Evolutionary conservation across 2,797 vertebrate species (phyloP), one percentile per base, ranked within the genome.

Genomic region (Chrysocyon brachyurus): DNA sequence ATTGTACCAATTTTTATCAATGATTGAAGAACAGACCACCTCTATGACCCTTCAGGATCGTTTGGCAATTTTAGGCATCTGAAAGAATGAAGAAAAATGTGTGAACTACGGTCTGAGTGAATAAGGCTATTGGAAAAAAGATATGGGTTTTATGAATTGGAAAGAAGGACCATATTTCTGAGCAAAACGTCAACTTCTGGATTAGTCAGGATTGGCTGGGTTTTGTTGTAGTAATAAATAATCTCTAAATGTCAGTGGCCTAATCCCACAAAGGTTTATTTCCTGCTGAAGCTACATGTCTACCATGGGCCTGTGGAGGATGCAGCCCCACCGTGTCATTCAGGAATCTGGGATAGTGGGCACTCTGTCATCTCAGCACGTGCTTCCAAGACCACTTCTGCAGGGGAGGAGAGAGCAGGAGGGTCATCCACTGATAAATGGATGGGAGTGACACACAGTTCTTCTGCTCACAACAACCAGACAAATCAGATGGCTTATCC

Each of bases 221-320:
- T 84, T 97, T 97, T 91, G 56, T 78, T 66, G 40, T 75, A 24
- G 66, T 81, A 63, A 94, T 72, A 96, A 97, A 95, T 36, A 85
- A 92, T 26, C 26, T 87, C 49, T 52, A 84, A 94, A 94, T 28
- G 46, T 87, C 94, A 86, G 86, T 22, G 9, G 16, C 31, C 87
- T 93, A 54, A 54, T 78, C 19, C 61, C 96, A 75, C 21, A 85
- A 49, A 92, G 81, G 75, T 95, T 94, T 81, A 68, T 77, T 83
- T 96, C 33, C 66, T 84, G 31, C 77, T 94, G 90, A 57, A 24
- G 79, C 19, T 59, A 46, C 28, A 57, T 77, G 11, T 64, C 72
- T 57, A 97, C 3, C 52, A 19, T 46, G 57, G 92, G 57, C 31
- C 72, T 83, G 2, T 52, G 26, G 61, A 88, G 7, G 86, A 78